Conservation (phyloP, 2,888 invertebrate genomes). For the Chaitophorus viminalis region DNA sequence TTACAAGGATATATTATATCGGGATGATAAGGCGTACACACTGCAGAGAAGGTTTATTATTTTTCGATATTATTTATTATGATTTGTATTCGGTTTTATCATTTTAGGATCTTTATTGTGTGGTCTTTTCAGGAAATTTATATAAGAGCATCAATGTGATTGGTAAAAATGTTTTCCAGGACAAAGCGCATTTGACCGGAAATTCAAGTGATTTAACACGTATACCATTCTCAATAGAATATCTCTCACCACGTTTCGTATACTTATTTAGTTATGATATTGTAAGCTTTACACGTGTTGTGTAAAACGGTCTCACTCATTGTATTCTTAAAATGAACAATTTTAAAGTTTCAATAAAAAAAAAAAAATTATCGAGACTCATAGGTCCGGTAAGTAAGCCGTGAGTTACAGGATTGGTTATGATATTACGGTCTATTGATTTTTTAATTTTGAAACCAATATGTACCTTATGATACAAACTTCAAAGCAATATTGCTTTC, state of each 20-base stretch:
- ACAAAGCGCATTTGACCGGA: conserved; percentile 40
- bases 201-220: conserved; percentile 20
- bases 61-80: conserved; percentile 1
- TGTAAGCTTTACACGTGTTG: not conserved
- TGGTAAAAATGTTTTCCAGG: conserved; percentile 3
- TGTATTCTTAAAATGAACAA: no score
- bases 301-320: not conserved
- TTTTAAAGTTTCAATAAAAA: no score
- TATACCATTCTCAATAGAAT: not conserved
- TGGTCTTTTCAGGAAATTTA: conserved; percentile 6
- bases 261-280: not conserved
- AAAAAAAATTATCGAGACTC: no score
- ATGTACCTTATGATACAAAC: no score
- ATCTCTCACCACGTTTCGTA: not conserved
- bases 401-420: no score
- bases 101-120: conserved; percentile 12
- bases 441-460: no score
- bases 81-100: conserved; percentile 5
- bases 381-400: no score
- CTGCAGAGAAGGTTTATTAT: conserved; percentile 5
- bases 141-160: not conserved
- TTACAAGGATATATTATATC: not conserved
- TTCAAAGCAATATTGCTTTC: no score
- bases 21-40: not conserved
- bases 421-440: no score